phyloP scores from a whole-genome alignment of 2,888 invertebrate genomes.

The Callinectes sapidus region DNA sequence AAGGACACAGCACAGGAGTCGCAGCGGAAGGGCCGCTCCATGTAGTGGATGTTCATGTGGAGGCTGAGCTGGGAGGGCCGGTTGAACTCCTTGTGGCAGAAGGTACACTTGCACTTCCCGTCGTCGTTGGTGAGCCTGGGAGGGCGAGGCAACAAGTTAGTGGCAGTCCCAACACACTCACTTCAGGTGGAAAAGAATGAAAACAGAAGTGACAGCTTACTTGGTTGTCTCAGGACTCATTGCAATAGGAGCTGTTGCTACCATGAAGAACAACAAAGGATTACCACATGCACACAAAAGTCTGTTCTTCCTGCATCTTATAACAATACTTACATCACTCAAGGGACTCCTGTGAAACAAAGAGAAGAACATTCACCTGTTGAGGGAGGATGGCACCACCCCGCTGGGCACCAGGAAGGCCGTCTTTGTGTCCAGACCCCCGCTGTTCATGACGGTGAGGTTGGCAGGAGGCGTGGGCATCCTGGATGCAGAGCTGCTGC shows the following conservation, averaged over 20 bases:
- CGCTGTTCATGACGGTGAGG: slow-evolving; percentile 70
- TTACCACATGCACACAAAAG: no score
- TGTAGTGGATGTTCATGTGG: slow-evolving; percentile 96
- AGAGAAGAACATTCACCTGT: slow-evolving; percentile 51
- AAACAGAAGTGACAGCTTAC: not conserved
- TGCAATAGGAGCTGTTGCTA: not conserved
- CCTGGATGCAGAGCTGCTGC: slow-evolving; percentile 43
- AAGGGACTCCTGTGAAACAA: not conserved
- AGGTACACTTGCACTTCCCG: slow-evolving; percentile 86
- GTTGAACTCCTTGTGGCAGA: slow-evolving; percentile 94
- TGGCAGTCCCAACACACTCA: not conserved
- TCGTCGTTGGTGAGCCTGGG: slow-evolving; percentile 78
- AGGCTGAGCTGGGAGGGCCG: slow-evolving; percentile 92
- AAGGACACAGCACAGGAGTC: slow-evolving; percentile 94
- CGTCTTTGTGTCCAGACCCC: slow-evolving; percentile 68
- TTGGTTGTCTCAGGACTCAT: not conserved
- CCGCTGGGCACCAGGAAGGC: slow-evolving; percentile 72
- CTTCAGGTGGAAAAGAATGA: not conserved
- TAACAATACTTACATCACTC: not conserved
- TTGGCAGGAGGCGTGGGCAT: slow-evolving; percentile 72
- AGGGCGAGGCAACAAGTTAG: not conserved
- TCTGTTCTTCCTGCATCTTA: not conserved
- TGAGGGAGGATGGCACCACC: slow-evolving; percentile 64
- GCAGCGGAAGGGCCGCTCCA: slow-evolving; percentile 93
- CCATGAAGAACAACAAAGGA: not conserved